Conservation (phyloP, 1,140 invertebrate genomes). For the Zaprionus kolodkinae region DNA sequence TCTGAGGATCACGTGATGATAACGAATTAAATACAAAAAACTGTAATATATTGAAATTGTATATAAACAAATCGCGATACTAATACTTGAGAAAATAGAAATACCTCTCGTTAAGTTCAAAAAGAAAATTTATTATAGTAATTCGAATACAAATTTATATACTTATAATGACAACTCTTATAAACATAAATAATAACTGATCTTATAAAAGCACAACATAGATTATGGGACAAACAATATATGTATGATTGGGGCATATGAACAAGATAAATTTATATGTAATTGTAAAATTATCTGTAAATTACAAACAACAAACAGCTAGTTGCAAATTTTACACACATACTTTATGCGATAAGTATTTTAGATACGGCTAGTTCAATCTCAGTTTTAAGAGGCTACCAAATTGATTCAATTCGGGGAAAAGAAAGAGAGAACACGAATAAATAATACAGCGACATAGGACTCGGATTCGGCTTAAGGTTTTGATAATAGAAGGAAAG, state of each 20-base stretch:
- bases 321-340: constrained; percentile 34
- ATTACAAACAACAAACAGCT: neutral
- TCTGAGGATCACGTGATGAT: constrained; percentile 27
- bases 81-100: constrained; percentile 84
- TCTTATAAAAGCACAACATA: constrained; percentile 9
- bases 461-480: neutral
- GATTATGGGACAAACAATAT: neutral
- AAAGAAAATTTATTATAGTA: constrained; percentile 64
- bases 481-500: neutral
- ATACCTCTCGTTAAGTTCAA: constrained; percentile 85
- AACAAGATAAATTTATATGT: constrained; percentile 3
- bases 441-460: neutral
- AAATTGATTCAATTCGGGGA: constrained; percentile 59
- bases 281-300: constrained; percentile 11
- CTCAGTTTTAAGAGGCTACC: constrained; percentile 64
- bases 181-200: constrained; percentile 22
- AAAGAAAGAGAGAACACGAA: neutral
- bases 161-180: constrained; percentile 31
- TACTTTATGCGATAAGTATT: constrained; percentile 37
- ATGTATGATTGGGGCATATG: neutral
- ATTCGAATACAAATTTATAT: constrained; percentile 51
- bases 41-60: constrained; percentile 28
- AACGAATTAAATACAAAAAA: constrained; percentile 51
- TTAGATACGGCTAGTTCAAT: constrained; percentile 60
- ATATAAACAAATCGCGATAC: constrained; percentile 60